phyloP scores from a whole-genome alignment of 2,113 vertebrate genomes.

The Nyctereutes procyonoides region DNA sequence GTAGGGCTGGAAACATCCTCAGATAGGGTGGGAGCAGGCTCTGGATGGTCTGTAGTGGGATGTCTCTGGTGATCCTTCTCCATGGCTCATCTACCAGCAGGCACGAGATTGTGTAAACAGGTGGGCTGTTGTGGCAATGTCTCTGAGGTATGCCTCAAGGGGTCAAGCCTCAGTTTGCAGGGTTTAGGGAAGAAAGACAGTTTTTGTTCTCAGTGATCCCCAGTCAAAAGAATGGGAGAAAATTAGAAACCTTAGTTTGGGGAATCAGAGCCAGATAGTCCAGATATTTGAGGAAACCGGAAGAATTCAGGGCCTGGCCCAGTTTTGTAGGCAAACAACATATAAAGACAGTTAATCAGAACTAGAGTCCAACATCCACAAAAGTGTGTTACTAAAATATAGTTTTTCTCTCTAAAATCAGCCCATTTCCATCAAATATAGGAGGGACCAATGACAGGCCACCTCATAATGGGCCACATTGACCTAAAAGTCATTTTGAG shows the following conservation, averaged over 20 bases:
- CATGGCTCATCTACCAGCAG: background rate
- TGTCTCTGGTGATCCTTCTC: background rate
- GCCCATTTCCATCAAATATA: background rate
- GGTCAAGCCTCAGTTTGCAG: background rate
- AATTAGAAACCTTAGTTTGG: background rate
- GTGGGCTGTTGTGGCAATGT: fast-evolving
- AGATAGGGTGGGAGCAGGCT: background rate
- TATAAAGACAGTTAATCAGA: background rate
- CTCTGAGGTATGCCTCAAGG: background rate
- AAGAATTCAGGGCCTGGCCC: background rate
- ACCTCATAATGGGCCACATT: background rate
- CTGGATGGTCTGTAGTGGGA: background rate
- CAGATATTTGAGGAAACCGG: background rate
- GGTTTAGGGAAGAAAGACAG: background rate
- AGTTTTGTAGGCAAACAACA: background rate
- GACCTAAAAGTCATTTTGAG: background rate
- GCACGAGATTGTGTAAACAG: background rate
- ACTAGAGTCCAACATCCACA: background rate
- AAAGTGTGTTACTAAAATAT: background rate
- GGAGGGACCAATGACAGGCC: background rate
- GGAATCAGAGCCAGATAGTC: background rate
- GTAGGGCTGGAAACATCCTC: background rate
- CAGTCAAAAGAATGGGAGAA: background rate
- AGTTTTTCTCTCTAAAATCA: background rate
- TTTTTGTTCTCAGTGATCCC: background rate